phyloP scores from a whole-genome alignment of 2,888 invertebrate genomes.

The Mycalesis mineus region DNA sequence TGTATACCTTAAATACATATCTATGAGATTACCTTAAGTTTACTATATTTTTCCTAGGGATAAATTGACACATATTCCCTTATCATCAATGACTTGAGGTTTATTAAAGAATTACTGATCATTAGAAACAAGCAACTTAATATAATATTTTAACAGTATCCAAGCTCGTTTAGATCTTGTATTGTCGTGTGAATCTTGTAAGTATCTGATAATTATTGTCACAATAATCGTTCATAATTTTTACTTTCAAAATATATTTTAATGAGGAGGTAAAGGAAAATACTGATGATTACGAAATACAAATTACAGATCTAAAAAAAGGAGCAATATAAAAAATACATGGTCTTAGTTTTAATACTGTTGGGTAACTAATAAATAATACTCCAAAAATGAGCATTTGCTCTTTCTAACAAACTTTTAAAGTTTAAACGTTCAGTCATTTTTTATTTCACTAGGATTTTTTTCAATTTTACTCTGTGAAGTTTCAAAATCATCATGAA shows the following conservation, averaged over 20 bases:
- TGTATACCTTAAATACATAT: background rate
- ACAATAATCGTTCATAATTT: slow-evolving; percentile 51
- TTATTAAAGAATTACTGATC: background rate
- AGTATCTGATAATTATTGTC: slow-evolving; percentile 69
- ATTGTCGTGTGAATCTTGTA: slow-evolving; percentile 63
- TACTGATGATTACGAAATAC: slow-evolving; percentile 34
- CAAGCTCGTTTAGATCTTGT: slow-evolving; percentile 65
- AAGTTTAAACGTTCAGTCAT: slow-evolving; percentile 65
- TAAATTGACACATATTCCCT: slow-evolving; percentile 3
- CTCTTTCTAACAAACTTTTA: slow-evolving; percentile 47
- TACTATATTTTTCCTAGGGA: background rate
- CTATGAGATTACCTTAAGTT: background rate
- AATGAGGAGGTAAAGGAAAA: slow-evolving; percentile 16
- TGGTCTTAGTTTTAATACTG: slow-evolving; percentile 43
- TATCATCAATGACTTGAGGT: background rate
- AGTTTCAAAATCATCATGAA: slow-evolving; percentile 77
- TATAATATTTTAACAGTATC: slow-evolving; percentile 30
- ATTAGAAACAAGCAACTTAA: slow-evolving; percentile 27
- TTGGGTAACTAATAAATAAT: slow-evolving; percentile 42
- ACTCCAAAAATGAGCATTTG: slow-evolving; percentile 40
- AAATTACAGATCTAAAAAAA: slow-evolving; percentile 33
- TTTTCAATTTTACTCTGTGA: slow-evolving; percentile 50
- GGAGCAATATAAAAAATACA: slow-evolving; percentile 23
- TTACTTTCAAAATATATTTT: slow-evolving; percentile 27
- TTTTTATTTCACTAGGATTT: slow-evolving; percentile 55